Evolutionary conservation across 2,113 vertebrate species (phyloP).

Genomic region (Glaucidium brasilianum): DNA sequence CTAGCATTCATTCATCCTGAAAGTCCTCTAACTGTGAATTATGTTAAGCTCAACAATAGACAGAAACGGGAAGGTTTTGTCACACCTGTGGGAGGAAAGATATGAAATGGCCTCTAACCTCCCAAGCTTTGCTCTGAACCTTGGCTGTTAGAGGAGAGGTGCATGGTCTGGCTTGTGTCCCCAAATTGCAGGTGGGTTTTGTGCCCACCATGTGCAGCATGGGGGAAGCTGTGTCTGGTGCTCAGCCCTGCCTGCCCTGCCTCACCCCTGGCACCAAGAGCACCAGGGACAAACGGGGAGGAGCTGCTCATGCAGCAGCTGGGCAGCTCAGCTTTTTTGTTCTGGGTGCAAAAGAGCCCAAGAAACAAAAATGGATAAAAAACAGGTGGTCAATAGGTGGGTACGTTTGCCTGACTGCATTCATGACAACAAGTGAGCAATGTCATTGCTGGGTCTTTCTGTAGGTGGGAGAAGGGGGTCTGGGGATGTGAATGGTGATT

Average conservation of each 20-base stretch:
- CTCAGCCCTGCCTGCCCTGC: not conserved
- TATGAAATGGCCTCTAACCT: not conserved
- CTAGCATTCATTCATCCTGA: not conserved
- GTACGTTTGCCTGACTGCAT: not conserved
- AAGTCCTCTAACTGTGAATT: not conserved
- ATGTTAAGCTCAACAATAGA: not conserved
- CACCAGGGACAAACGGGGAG: not conserved
- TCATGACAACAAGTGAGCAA: not conserved
- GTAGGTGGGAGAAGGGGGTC: not conserved
- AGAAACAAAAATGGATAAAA: not conserved
- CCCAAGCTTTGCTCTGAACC: not conserved
- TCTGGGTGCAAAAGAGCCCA: not conserved
- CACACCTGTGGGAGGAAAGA: not conserved
- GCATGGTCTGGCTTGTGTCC: not conserved
- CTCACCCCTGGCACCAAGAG: rapidly evolving
- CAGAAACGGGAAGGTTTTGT: not conserved
- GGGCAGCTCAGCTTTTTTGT: not conserved
- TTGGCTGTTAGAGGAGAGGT: not conserved
- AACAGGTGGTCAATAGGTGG: not conserved
- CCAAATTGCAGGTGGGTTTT: not conserved
- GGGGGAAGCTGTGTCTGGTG: not conserved
- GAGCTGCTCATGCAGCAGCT: not conserved
- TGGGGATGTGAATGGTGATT: not conserved
- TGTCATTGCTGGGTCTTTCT: not conserved
- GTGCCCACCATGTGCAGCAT: not conserved